Evolutionary conservation across 2,888 invertebrate genomes (phyloP).

Genomic region (Scotopteryx bipunctaria): DNA sequence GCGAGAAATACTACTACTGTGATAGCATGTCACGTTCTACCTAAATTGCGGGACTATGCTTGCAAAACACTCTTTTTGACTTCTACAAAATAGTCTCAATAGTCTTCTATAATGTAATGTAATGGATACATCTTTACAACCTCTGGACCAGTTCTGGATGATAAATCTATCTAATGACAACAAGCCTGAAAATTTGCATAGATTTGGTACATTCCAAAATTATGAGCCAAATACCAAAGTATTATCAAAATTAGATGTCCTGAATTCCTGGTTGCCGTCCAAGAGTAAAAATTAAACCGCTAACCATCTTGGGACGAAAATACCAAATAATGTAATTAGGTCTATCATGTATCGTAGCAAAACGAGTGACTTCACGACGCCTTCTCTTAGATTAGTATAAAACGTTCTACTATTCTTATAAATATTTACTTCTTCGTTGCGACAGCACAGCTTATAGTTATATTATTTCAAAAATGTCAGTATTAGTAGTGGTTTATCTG

Average conservation of each 20-base stretch:
- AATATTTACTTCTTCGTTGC: slow-evolving; percentile 35
- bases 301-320: slow-evolving; percentile 12
- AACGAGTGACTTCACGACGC: slow-evolving; percentile 55
- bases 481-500: slow-evolving; percentile 26
- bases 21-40: slow-evolving; percentile 67
- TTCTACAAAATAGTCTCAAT: background rate
- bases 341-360: slow-evolving; percentile 33
- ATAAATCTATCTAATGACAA: background rate
- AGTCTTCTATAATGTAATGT: background rate
- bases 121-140: background rate
- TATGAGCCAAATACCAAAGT: slow-evolving; percentile 20
- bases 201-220: slow-evolving; percentile 9
- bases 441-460: slow-evolving; percentile 20
- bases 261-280: slow-evolving; percentile 25
- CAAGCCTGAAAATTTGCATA: background rate
- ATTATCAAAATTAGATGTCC: slow-evolving; percentile 20
- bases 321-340: slow-evolving; percentile 15
- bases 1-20: slow-evolving; percentile 87
- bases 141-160: background rate
- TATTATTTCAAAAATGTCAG: slow-evolving; percentile 28
- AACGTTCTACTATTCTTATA: slow-evolving; percentile 42
- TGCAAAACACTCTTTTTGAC: background rate
- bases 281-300: slow-evolving; percentile 21
- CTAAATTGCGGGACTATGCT: background rate
- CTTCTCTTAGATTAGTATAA: slow-evolving; percentile 42